A percentile compares a stretch with the other conserved stretches of the same genome.
These are phyloP conservation scores for Sylvilagus bachmani DNA, from an alignment of 2,113 vertebrate genomes.

Conservation along the genomic window DNA sequence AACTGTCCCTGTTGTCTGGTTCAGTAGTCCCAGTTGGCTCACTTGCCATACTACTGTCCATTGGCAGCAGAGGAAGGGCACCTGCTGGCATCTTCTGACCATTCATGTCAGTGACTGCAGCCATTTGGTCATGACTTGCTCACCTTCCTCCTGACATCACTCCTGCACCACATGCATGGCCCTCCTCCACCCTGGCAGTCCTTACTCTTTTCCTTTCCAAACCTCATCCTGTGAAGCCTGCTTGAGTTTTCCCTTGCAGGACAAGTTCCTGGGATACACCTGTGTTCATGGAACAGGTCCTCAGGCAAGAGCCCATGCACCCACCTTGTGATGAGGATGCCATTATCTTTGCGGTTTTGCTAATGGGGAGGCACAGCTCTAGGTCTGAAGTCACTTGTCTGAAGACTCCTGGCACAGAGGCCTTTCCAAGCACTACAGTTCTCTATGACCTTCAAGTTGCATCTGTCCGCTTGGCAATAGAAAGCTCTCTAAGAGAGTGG, in stretches of 20 bases:
- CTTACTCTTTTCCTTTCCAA: not conserved
- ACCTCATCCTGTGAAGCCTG: not conserved
- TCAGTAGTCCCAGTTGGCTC: too few relatives aligned
- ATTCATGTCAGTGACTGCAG: too few relatives aligned
- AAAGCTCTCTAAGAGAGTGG: not conserved
- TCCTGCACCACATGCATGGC: not conserved
- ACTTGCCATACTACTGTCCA: too few relatives aligned
- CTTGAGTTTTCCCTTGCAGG: not conserved
- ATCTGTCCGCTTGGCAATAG: not conserved
- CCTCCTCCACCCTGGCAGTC: not conserved
- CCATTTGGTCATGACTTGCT: too few relatives aligned
- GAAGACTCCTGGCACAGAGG: not conserved
- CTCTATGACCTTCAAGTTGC: not conserved
- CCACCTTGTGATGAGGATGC: not conserved
- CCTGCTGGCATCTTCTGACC: too few relatives aligned
- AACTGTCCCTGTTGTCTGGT: too few relatives aligned
- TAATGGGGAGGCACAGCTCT: not conserved
- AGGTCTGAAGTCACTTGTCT: not conserved
- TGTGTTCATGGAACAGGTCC: not conserved
- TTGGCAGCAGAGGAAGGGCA: too few relatives aligned
- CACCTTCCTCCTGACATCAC: not conserved
- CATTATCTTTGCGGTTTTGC: not conserved
- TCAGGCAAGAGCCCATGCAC: fast-evolving
- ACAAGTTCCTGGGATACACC: fast-evolving
- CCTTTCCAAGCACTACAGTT: not conserved